A percentile compares a stretch with the other conserved stretches of the same genome.
Conservation (phyloP, 2,113 vertebrate genomes). For the Xenopus borealis region DNA sequence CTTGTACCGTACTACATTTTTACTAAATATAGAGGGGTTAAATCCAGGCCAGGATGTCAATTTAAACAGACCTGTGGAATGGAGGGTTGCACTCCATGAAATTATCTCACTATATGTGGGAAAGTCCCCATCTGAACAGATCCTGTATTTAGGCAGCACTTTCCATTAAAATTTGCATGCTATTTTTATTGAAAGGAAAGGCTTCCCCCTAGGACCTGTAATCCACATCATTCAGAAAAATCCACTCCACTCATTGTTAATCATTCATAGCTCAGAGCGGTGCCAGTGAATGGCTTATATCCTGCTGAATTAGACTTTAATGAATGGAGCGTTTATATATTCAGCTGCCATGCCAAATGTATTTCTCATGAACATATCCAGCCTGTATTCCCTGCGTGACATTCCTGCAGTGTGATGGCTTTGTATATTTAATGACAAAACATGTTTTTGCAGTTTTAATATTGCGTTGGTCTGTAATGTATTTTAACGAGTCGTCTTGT, state of each 20-base stretch:
- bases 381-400: conserved; percentile 39
- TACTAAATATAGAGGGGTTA: no score
- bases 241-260: conserved; percentile 7
- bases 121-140: neutral
- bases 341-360: conserved; percentile 4
- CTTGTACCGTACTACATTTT: no score
- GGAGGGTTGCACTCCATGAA: no score
- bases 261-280: conserved; percentile 11
- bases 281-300: conserved; percentile 35
- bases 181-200: conserved; percentile 10
- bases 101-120: neutral
- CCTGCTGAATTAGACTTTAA: conserved; percentile 5
- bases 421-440: conserved; percentile 52
- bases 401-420: conserved; percentile 20
- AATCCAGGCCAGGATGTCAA: no score
- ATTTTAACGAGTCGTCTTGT: conserved; percentile 77
- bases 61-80: no score
- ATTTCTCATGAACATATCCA: conserved; percentile 4
- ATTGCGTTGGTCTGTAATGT: conserved; percentile 66
- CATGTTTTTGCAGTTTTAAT: conserved; percentile 44
- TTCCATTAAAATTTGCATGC: conserved; percentile 19
- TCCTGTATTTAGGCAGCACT: neutral
- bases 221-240: conserved; percentile 21
- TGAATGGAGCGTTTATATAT: conserved; percentile 19
- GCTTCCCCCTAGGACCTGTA: neutral